A percentile compares a stretch with the other conserved stretches of the same genome.
Evolutionary conservation across 2,113 vertebrate genomes (phyloP).

Genomic region (Fulica atra): DNA sequence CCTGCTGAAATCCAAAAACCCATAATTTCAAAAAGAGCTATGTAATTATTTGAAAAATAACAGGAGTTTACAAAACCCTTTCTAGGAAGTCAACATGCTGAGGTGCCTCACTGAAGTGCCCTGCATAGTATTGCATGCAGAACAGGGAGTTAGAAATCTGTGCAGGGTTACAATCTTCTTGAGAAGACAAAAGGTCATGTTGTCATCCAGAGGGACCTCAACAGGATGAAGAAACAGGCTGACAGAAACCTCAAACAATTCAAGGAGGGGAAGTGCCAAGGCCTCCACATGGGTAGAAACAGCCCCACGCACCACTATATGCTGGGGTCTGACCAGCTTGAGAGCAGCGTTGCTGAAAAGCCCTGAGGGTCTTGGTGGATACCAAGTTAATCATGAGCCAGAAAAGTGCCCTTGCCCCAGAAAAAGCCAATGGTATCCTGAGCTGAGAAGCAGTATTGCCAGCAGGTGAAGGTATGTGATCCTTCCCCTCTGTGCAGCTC

Average conservation of each 20-base stretch:
- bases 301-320: neutral
- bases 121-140: neutral
- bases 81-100: neutral
- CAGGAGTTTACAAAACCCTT: neutral
- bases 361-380: neutral
- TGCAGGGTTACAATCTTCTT: neutral
- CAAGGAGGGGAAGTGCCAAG: neutral
- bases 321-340: neutral
- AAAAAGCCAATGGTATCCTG: neutral
- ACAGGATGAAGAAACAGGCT: neutral
- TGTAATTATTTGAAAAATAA: neutral
- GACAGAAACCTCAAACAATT: neutral
- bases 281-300: neutral
- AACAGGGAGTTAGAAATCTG: neutral
- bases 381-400: neutral
- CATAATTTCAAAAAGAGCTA: neutral
- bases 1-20: neutral
- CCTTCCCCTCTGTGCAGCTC: neutral
- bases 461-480: neutral
- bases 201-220: neutral
- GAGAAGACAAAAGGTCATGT: neutral
- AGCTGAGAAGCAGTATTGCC: neutral
- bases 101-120: neutral
- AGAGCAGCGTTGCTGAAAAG: neutral
- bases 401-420: neutral